phyloP scores from a whole-genome alignment of 2,113 vertebrate species.

The Otis tarda region DNA sequence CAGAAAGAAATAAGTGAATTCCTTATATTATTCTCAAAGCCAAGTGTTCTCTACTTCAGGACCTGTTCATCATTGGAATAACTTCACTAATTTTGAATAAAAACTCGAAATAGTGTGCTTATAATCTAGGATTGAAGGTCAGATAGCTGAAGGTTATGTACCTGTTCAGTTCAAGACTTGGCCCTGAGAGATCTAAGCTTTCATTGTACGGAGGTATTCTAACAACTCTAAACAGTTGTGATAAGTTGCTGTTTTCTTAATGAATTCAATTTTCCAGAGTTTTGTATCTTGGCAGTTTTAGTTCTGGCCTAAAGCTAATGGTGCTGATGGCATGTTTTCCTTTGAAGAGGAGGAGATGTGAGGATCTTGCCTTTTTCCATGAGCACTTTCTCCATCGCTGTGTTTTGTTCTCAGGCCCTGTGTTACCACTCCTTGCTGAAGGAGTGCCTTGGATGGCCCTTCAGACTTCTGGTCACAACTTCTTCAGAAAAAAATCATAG shows the following conservation, averaged over 20 bases:
- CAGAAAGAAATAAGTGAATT: neutral
- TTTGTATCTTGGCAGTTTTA: slow-evolving; percentile 51
- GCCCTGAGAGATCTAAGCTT: neutral
- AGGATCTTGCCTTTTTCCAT: neutral
- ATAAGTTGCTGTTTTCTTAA: neutral
- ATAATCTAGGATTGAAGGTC: neutral
- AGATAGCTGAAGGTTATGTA: neutral
- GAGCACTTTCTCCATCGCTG: neutral
- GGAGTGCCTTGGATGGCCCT: neutral
- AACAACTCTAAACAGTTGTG: neutral
- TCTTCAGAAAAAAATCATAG: neutral
- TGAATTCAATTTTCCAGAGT: neutral
- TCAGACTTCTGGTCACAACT: neutral
- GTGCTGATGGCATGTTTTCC: neutral
- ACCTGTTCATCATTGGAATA: neutral
- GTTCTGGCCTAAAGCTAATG: neutral
- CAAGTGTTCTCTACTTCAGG: neutral
- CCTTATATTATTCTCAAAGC: neutral
- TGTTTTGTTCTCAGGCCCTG: neutral
- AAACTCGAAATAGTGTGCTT: neutral
- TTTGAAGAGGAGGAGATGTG: neutral
- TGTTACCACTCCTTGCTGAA: neutral
- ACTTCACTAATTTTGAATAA: neutral
- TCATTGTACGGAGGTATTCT: neutral
- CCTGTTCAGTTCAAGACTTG: neutral